phyloP scores from a whole-genome alignment of 37 sponge, comb jelly and placozoan genomes.

The Aplysina aerophoba region DNA sequence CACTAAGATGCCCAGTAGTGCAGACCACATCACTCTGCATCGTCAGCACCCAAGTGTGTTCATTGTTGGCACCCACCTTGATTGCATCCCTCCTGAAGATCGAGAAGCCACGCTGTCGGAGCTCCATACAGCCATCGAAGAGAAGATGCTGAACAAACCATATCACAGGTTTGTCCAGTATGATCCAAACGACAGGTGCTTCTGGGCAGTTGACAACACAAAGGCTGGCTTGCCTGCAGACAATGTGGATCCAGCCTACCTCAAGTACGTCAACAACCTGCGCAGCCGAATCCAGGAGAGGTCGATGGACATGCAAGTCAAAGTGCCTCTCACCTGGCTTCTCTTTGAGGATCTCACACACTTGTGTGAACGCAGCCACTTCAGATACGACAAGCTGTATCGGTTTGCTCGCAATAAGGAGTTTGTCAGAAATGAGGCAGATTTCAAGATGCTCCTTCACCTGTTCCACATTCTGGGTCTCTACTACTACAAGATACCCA shows the following conservation, averaged over 20 bases:
- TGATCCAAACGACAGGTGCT: constrained; percentile 12
- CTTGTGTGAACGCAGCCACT: neutral
- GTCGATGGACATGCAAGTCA: neutral
- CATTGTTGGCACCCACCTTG: constrained; percentile 23
- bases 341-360: constrained; percentile 8
- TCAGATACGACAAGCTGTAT: neutral
- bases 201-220: constrained; percentile 37
- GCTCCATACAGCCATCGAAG: neutral
- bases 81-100: neutral
- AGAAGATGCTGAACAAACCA: neutral
- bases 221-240: constrained; percentile 18
- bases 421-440: neutral
- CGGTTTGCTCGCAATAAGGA: neutral
- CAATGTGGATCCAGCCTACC: neutral
- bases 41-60: constrained; percentile 2
- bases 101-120: neutral
- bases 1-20: neutral
- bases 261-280: neutral
- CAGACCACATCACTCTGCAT: neutral
- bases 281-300: neutral
- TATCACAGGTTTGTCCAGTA: neutral
- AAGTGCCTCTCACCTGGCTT: neutral
- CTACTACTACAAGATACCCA: neutral
- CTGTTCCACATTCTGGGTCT: constrained; percentile 14
- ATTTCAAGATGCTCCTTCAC: neutral